A percentile compares a stretch with the other conserved stretches of the same genome.
These are phyloP conservation scores for Microctenopoma steveboyesi DNA, from an alignment of 2,797 vertebrate genomes.

Conservation along the genomic window DNA sequence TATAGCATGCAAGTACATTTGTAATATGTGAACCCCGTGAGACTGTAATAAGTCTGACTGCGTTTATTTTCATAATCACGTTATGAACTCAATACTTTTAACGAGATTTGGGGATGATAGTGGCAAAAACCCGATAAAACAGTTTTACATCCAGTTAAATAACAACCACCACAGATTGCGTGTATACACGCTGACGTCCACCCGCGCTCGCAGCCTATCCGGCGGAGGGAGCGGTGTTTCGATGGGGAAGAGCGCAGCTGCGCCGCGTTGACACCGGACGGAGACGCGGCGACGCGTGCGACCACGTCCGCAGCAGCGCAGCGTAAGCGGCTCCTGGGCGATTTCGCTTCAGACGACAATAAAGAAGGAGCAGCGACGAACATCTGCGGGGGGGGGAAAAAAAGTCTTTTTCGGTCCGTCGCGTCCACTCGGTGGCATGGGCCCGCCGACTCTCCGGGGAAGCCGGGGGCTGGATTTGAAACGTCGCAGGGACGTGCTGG, in stretches of 20 bases:
- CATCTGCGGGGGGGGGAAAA: neutral
- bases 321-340: constrained; percentile 38
- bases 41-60: too few species aligned
- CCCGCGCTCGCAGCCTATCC: constrained; percentile 3
- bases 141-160: neutral
- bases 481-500: constrained; percentile 69
- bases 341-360: constrained; percentile 48
- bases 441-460: constrained; percentile 55
- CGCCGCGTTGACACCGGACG: constrained; percentile 59
- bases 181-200: neutral
- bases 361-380: constrained; percentile 26
- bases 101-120: too few species aligned
- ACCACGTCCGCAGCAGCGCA: constrained; percentile 49
- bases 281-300: constrained; percentile 62
- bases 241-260: constrained; percentile 29
- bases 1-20: too few species aligned
- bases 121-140: too few species aligned
- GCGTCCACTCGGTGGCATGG: constrained; percentile 54
- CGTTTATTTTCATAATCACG: too few species aligned
- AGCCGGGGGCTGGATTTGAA: constrained; percentile 78
- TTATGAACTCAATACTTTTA: too few species aligned
- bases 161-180: fast-evolving
- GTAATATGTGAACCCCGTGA: too few species aligned
- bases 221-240: too few species aligned
- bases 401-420: constrained; percentile 37